Conservation (phyloP, 1,140 invertebrate species). For the Cotesia glomerata region DNA sequence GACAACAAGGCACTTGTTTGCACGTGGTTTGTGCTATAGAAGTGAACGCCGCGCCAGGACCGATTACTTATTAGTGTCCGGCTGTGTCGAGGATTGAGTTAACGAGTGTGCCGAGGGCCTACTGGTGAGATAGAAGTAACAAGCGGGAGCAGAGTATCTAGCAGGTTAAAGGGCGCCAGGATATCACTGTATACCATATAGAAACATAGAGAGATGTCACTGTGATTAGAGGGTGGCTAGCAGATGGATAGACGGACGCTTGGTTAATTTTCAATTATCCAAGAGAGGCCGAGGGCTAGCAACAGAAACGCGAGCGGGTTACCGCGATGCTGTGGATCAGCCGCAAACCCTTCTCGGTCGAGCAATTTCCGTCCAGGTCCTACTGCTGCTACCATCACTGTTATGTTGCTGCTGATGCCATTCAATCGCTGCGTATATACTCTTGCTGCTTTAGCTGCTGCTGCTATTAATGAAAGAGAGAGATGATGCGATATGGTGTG, state of each 20-base stretch:
- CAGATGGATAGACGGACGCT: conserved; percentile 47
- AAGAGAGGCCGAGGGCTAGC: conserved; percentile 17
- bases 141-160: not conserved
- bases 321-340: conserved; percentile 26
- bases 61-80: conserved; percentile 36
- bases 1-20: conserved; percentile 8
- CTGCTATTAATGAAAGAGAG: conserved; percentile 21
- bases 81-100: conserved; percentile 28
- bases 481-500: not conserved
- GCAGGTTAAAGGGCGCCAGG: too few species aligned
- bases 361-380: conserved; percentile 7
- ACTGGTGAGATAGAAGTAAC: not conserved
- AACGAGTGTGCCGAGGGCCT: conserved; percentile 20
- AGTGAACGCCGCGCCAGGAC: conserved; percentile 1
- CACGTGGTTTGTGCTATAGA: not conserved
- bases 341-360: conserved; percentile 22
- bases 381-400: not conserved
- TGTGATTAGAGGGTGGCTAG: conserved; percentile 46
- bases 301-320: conserved; percentile 28
- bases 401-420: too few species aligned
- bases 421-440: too few species aligned
- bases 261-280: conserved; percentile 58
- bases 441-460: not conserved
- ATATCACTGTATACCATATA: not conserved
- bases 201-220: conserved; percentile 10